Percentiles rank a stretch among this genome's conserved stretches.
These are phyloP conservation scores for Apteryx owenii DNA, from an alignment of 2,113 vertebrate species.

Conservation along the genomic window DNA sequence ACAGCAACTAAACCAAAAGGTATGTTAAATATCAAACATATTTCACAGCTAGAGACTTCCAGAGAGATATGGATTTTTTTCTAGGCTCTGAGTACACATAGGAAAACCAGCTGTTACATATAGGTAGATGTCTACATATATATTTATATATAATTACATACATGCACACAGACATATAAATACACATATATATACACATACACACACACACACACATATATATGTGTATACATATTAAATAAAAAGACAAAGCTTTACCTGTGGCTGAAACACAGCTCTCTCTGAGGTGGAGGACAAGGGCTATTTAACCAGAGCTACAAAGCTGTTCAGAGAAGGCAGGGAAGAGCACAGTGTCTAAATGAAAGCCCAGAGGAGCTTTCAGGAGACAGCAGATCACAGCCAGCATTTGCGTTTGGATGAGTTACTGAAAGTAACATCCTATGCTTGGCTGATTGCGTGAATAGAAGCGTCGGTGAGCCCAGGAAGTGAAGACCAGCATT, in stretches of 20 bases:
- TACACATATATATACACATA: neutral
- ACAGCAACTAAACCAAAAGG: neutral
- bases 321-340: neutral
- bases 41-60: neutral
- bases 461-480: fast-evolving
- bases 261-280: neutral
- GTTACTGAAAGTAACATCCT: neutral
- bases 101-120: neutral
- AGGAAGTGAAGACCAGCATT: neutral
- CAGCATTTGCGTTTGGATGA: neutral
- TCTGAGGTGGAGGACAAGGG: neutral
- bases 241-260: neutral
- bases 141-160: neutral
- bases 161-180: no score
- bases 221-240: neutral
- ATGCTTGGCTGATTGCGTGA: neutral
- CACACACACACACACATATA: neutral
- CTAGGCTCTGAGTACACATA: neutral
- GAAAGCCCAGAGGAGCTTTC: neutral
- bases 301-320: neutral
- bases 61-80: neutral
- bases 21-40: neutral
- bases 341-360: neutral
- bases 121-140: neutral
- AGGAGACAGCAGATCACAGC: neutral